phyloP scores from a whole-genome alignment of 2,888 invertebrate genomes.

The Nomada ruficornis region DNA sequence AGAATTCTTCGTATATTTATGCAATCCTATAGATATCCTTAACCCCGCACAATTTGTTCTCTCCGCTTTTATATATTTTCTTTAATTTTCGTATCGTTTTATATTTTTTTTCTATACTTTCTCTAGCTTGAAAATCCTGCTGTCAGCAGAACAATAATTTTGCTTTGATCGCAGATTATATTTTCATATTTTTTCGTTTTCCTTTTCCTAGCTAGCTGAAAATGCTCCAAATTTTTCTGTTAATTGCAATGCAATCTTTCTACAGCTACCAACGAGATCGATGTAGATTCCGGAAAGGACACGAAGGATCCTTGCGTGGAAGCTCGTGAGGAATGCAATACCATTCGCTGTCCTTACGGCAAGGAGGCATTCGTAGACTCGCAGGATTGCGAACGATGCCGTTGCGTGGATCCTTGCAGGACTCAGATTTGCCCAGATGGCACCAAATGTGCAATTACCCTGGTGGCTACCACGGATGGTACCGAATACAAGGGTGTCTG shows the following conservation, averaged over 20 bases:
- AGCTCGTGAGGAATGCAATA: constrained; percentile 87
- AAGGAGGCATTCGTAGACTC: constrained; percentile 87
- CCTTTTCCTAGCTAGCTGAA: not conserved
- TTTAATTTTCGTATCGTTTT: not conserved
- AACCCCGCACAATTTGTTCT: not conserved
- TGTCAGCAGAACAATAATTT: constrained; percentile 1
- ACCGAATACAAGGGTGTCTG: constrained; percentile 87
- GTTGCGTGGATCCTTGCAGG: constrained; percentile 91
- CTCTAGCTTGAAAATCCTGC: not conserved
- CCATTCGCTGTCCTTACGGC: constrained; percentile 90
- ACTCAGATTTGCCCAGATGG: constrained; percentile 87
- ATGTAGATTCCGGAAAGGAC: constrained; percentile 78
- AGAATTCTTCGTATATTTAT: not conserved
- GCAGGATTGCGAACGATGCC: constrained; percentile 89
- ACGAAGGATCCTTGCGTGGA: constrained; percentile 86
- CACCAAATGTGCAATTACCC: constrained; percentile 88
- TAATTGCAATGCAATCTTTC: constrained; percentile 5
- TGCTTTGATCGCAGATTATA: constrained; percentile 15
- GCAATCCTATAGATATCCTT: not conserved
- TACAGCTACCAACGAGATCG: constrained; percentile 82
- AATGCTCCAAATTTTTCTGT: too few species aligned
- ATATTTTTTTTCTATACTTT: not conserved
- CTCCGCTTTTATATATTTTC: not conserved
- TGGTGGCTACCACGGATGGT: constrained; percentile 79
- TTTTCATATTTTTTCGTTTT: not conserved